These are phyloP conservation scores for Sylvilagus floridanus DNA, from an alignment of 2,797 vertebrate genomes.

Conservation along the genomic window DNA sequence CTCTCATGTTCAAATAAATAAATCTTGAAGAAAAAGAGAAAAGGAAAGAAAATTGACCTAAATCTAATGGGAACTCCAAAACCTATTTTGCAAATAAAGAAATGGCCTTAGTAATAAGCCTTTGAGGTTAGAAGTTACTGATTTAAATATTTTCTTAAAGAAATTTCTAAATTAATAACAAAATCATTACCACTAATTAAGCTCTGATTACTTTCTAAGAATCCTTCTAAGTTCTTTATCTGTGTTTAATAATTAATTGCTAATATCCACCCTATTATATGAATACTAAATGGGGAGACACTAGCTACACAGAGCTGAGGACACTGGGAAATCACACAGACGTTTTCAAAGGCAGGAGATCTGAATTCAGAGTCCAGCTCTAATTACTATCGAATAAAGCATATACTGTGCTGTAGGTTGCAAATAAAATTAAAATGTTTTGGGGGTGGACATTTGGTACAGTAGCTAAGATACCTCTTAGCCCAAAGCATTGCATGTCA, in stretches of 20 bases:
- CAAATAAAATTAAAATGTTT: neutral
- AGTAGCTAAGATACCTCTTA: no score
- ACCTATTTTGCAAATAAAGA: neutral
- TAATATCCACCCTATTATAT: neutral
- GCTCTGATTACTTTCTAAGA: neutral
- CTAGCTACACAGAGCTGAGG: neutral
- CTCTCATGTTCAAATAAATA: no score
- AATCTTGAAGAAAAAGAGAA: neutral
- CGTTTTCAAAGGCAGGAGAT: neutral
- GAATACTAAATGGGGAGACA: neutral
- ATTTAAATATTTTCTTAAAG: constrained; percentile 6
- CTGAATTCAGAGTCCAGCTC: neutral
- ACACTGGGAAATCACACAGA: neutral
- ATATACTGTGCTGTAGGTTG: neutral
- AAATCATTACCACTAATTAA: neutral
- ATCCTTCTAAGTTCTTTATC: neutral
- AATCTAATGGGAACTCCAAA: neutral
- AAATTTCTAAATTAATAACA: neutral
- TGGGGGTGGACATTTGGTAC: no score
- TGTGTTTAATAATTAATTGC: neutral
- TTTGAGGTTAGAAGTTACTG: neutral
- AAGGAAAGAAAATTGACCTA: neutral
- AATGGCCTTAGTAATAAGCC: neutral
- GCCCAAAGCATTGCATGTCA: no score
- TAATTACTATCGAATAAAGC: neutral